These are phyloP conservation scores for Rhabdomys pumilio DNA, from an alignment of 2,797 vertebrate species.

Conservation along the genomic window DNA sequence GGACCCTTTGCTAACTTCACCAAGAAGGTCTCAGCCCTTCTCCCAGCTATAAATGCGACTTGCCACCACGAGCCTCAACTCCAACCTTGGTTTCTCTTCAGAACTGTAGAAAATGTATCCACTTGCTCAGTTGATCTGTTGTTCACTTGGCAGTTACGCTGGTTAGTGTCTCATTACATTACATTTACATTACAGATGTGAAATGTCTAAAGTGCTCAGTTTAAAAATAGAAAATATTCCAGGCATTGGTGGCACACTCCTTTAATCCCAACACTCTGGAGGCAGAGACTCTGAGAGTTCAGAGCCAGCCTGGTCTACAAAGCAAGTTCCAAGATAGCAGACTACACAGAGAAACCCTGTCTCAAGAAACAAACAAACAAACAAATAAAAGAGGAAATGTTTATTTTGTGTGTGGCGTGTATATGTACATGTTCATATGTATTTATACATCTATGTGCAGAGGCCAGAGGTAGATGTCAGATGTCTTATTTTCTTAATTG, in stretches of 20 bases:
- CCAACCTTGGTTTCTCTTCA: neutral
- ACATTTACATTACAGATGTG: neutral
- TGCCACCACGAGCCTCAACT: neutral
- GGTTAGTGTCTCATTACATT: neutral
- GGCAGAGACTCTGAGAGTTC: neutral
- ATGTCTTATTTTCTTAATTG: neutral
- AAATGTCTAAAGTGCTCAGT: neutral
- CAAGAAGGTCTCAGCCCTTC: neutral
- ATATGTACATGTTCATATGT: neutral
- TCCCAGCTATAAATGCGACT: neutral
- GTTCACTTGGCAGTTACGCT: no score
- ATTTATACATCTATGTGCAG: neutral
- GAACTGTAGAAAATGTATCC: neutral
- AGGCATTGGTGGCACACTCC: neutral
- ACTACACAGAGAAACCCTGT: neutral
- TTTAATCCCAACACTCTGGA: neutral
- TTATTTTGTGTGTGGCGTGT: neutral
- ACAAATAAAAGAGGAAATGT: no score
- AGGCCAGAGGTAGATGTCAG: neutral
- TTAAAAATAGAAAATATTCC: neutral
- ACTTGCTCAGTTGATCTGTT: neutral
- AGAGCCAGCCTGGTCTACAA: neutral
- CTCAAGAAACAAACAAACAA: no score
- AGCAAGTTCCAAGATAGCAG: neutral
- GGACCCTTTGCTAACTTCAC: neutral